These are phyloP conservation scores for Zosterops lateralis DNA, from an alignment of 2,113 vertebrate genomes.

Conservation along the genomic window DNA sequence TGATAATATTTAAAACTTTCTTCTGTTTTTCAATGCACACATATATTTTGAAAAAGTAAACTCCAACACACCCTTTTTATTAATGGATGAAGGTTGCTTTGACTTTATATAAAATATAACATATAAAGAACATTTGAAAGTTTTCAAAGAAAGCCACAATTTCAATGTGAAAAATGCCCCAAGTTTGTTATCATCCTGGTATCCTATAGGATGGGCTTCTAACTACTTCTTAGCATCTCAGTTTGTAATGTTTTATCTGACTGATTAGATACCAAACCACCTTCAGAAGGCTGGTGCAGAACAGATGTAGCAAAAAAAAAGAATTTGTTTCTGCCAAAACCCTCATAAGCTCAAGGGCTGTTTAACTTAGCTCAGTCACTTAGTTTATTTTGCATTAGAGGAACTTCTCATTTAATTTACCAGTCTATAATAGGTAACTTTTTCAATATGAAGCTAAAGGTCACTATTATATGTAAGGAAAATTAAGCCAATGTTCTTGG, in stretches of 20 bases:
- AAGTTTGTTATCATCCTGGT: not conserved
- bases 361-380: slow-evolving; percentile 76
- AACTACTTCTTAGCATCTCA: not conserved
- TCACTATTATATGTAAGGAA: slow-evolving; percentile 89
- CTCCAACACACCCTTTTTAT: not conserved
- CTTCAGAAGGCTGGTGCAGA: slow-evolving; percentile 47
- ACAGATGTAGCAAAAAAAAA: slow-evolving; percentile 34
- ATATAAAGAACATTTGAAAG: not conserved
- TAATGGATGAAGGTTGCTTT: not conserved
- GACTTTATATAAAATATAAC: not conserved
- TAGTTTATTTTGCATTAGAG: slow-evolving; percentile 83
- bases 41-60: not conserved
- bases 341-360: slow-evolving; percentile 67
- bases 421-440: slow-evolving; percentile 81
- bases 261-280: slow-evolving; percentile 38
- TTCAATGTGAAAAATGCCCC: not conserved
- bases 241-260: not conserved
- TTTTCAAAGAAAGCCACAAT: not conserved
- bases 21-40: not conserved
- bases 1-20: not conserved
- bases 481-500: slow-evolving; percentile 85
- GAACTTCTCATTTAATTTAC: slow-evolving; percentile 83
- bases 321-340: slow-evolving; percentile 65
- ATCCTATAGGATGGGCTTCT: not conserved
- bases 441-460: slow-evolving; percentile 90